Conservation (phyloP, 2,113 vertebrate genomes). For the Strix uralensis region DNA sequence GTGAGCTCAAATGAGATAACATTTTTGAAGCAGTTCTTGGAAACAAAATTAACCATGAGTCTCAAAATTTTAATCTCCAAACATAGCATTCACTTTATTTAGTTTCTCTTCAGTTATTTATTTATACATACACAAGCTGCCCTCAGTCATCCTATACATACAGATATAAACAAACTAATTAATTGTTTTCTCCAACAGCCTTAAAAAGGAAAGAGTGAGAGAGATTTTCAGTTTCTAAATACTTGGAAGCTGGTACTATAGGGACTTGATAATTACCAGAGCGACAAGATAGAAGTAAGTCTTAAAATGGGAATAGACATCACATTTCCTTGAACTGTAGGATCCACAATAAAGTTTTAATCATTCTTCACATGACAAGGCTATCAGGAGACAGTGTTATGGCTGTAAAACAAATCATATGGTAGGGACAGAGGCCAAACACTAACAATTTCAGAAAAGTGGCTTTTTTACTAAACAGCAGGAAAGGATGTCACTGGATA, state of each 20-base stretch:
- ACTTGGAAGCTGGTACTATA: background rate
- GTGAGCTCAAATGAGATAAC: background rate
- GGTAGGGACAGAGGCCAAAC: background rate
- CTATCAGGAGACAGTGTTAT: background rate
- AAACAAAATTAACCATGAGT: background rate
- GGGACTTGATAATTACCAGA: background rate
- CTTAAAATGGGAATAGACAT: background rate
- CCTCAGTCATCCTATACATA: background rate
- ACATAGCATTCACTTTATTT: background rate
- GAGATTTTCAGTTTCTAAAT: background rate
- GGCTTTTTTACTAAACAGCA: background rate
- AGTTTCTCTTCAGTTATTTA: background rate
- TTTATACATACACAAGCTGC: background rate
- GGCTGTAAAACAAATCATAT: background rate
- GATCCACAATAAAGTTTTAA: background rate
- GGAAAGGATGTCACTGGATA: background rate
- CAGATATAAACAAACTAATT: conserved; percentile 31
- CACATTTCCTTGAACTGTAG: background rate
- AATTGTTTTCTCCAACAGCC: background rate
- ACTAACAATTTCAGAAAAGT: background rate
- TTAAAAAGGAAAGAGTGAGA: background rate
- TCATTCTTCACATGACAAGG: background rate
- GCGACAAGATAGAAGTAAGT: background rate
- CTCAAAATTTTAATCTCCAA: background rate
- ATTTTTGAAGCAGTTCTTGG: background rate